Base-by-base conservation (phyloP, 2,797 vertebrate species). In the Sardinella longiceps region DNA sequence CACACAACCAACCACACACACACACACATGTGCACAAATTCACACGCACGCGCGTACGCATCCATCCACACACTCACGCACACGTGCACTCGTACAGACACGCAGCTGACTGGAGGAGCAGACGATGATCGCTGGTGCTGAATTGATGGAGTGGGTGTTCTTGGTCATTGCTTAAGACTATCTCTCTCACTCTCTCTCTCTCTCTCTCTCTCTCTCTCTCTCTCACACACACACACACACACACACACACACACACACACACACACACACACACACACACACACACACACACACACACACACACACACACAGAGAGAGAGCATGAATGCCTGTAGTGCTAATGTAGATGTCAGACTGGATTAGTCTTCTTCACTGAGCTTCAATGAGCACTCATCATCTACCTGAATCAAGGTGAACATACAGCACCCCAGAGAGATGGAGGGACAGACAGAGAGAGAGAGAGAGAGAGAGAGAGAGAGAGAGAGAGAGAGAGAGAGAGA, bases 281-380 rank as follows among this genome's bases (percentile, higher is more conserved):
- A 33, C 28, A 33, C 2, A 15, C 66, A 14, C 11, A 74, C 28
- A 74, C 28, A 33, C 63, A 66, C 28, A 66, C 28, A 66, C 63
- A 66, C 28, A 66, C 28, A 33, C 63, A 66, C 60, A 28, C 25
- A 30, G 20, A 63, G 5, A 63, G n/a, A 28, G 87, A 60, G 30
- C 14, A 89, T 18, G 18, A 84, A 88, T 91, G 89, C 89, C 89
- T 89, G 87, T 89, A 88, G 87, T 88, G 86, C 60, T 90, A 93
- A 94, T 89, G 88, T 89, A 92, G 90, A 92, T 91, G 94, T 94
- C 93, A 93, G 82, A 87, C 85, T 81, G 87, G 87, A 92, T 95
- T 92, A 93, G 89, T 82, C 85, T 91, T 89, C 89, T 90, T 90
- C 85, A 84, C 90, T 91, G 80, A 80, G 63, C 51, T 66, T 53